Evolutionary conservation across 2,888 invertebrate species (phyloP).

Genomic region (Andrena hattorfiana): DNA sequence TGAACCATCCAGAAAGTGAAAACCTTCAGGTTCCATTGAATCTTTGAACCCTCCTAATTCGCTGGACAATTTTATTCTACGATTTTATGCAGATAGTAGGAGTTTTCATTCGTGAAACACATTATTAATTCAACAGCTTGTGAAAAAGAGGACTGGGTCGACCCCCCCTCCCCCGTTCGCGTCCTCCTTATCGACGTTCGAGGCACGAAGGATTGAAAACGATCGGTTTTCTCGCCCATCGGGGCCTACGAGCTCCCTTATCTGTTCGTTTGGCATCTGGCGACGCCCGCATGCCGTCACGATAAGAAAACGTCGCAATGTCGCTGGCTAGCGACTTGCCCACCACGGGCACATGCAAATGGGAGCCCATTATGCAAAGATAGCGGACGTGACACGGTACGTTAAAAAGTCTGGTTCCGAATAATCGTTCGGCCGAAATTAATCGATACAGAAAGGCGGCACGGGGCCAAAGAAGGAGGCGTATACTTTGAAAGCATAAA

Average conservation of each 20-base stretch:
- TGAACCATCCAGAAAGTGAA: too few relatives aligned
- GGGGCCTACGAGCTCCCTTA: constrained; percentile 2
- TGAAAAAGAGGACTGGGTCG: too few relatives aligned
- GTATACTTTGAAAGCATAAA: constrained; percentile 31
- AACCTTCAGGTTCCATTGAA: too few relatives aligned
- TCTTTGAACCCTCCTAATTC: too few relatives aligned
- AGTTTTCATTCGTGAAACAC: too few relatives aligned
- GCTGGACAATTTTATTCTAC: too few relatives aligned
- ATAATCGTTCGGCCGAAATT: constrained; percentile 62
- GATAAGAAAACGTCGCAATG: constrained; percentile 62
- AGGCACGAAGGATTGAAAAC: constrained; percentile 11
- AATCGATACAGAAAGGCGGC: constrained; percentile 54
- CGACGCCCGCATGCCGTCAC: constrained; percentile 27
- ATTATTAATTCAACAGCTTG: too few relatives aligned
- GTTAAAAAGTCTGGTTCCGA: constrained; percentile 63
- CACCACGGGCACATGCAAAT: constrained; percentile 63
- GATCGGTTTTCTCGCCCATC: constrained; percentile 30
- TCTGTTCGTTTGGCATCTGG: constrained; percentile 11
- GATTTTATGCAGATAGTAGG: too few relatives aligned
- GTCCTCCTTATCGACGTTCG: neutral
- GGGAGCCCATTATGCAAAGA: constrained; percentile 60
- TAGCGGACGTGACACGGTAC: constrained; percentile 65
- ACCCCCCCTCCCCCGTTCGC: too few relatives aligned
- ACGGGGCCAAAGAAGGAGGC: constrained; percentile 23
- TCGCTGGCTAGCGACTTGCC: constrained; percentile 6